phyloP scores from a whole-genome alignment of 2,888 invertebrate genomes.

The Cremastinae sp. region DNA sequence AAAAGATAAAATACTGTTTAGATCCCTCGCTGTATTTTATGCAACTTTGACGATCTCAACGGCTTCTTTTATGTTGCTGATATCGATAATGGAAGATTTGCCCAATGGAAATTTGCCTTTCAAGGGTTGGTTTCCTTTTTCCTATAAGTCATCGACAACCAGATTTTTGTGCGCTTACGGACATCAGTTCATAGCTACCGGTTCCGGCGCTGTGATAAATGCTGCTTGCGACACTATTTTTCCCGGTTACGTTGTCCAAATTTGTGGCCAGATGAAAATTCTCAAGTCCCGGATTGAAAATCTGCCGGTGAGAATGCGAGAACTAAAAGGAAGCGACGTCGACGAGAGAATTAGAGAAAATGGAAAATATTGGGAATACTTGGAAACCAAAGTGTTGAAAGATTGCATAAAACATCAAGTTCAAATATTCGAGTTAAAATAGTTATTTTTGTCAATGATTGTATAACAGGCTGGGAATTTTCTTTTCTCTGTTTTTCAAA shows the following conservation, averaged over 20 bases:
- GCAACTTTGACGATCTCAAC: constrained; percentile 33
- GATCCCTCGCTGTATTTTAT: constrained; percentile 43
- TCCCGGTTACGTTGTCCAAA: constrained; percentile 61
- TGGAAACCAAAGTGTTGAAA: constrained; percentile 43
- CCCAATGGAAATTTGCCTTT: constrained; percentile 56
- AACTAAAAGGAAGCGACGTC: constrained; percentile 32
- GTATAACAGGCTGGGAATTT: background rate
- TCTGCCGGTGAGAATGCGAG: constrained; percentile 25
- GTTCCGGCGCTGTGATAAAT: constrained; percentile 57
- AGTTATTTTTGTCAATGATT: background rate
- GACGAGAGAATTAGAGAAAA: background rate
- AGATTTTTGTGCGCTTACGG: constrained; percentile 44
- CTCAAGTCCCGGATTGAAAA: constrained; percentile 65
- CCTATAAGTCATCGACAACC: constrained; percentile 33
- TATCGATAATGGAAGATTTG: constrained; percentile 50
- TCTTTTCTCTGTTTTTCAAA: background rate
- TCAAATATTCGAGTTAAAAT: constrained; percentile 52
- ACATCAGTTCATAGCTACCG: constrained; percentile 57
- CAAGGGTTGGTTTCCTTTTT: constrained; percentile 63
- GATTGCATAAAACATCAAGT: constrained; percentile 56
- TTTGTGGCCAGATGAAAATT: constrained; percentile 71
- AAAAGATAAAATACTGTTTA: background rate
- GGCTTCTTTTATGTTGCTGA: constrained; percentile 27
- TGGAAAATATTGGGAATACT: background rate
- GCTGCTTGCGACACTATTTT: constrained; percentile 71